A percentile compares a stretch with the other conserved stretches of the same genome.
Conservation (phyloP, 2,797 vertebrate genomes). For the Monodelphis domestica region DNA sequence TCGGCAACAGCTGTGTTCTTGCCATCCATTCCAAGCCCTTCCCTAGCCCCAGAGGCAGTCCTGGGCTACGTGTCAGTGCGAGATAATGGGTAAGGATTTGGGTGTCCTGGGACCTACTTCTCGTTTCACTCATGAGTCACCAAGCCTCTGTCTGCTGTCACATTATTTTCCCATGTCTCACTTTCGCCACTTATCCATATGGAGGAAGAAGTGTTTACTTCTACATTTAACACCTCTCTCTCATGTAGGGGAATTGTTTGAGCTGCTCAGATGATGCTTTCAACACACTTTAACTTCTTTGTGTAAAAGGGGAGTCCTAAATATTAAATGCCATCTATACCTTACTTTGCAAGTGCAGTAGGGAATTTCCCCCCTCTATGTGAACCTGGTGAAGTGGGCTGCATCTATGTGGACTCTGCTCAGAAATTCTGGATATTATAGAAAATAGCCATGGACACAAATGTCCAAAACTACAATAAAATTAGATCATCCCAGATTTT, state of each 20-base stretch:
- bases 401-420: neutral
- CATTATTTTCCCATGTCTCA: neutral
- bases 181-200: neutral
- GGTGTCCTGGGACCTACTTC: neutral
- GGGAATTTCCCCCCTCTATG: neutral
- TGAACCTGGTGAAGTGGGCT: neutral
- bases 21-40: neutral
- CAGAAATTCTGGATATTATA: neutral
- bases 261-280: neutral
- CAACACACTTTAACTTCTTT: neutral
- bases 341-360: neutral
- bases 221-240: neutral
- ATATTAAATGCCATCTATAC: neutral
- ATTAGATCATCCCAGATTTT: neutral
- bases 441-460: neutral
- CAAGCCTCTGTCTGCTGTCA: neutral
- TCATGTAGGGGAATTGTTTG: neutral
- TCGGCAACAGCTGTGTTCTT: neutral
- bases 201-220: neutral
- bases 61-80: neutral
- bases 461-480: neutral
- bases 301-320: neutral
- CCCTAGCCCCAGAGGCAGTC: neutral
- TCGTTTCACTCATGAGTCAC: neutral
- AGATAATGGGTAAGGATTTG: neutral